These are phyloP conservation scores for Aricia agestis DNA, from an alignment of 1,140 invertebrate genomes.

Conservation along the genomic window DNA sequence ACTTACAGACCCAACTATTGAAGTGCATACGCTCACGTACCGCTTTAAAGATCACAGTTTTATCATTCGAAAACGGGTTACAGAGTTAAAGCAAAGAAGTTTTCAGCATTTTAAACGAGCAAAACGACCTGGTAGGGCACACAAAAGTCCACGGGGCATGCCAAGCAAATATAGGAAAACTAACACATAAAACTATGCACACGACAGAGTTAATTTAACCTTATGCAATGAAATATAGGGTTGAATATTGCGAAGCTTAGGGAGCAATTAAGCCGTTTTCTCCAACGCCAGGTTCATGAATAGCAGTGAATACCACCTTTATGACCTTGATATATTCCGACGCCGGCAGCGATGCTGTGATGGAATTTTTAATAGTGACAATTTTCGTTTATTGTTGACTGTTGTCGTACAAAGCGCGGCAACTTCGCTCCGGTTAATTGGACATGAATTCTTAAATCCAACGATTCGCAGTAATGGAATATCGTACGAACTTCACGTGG, in stretches of 20 bases:
- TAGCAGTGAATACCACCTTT: constrained; percentile 43
- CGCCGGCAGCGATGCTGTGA: constrained; percentile 45
- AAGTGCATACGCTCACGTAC: background rate
- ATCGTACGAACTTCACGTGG: background rate
- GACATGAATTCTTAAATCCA: constrained; percentile 45
- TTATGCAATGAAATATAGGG: background rate
- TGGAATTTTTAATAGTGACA: constrained; percentile 68
- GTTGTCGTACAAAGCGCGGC: constrained; percentile 36
- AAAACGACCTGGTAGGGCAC: background rate
- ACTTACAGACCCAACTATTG: background rate
- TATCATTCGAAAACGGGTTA: background rate
- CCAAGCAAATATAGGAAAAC: background rate
- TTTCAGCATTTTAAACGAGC: constrained; percentile 1
- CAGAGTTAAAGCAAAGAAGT: background rate
- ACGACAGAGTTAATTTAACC: background rate
- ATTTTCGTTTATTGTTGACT: constrained; percentile 53
- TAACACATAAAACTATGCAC: background rate
- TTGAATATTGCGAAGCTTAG: background rate
- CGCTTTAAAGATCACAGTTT: background rate
- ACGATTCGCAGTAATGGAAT: constrained; percentile 19
- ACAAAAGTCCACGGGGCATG: background rate
- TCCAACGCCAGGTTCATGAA: constrained; percentile 29
- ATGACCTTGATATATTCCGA: constrained; percentile 45
- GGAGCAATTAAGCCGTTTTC: background rate
- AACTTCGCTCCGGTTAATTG: constrained; percentile 40